These are phyloP conservation scores for Trogon melanurus DNA, from an alignment of 2,113 vertebrate genomes.

Conservation along the genomic window DNA sequence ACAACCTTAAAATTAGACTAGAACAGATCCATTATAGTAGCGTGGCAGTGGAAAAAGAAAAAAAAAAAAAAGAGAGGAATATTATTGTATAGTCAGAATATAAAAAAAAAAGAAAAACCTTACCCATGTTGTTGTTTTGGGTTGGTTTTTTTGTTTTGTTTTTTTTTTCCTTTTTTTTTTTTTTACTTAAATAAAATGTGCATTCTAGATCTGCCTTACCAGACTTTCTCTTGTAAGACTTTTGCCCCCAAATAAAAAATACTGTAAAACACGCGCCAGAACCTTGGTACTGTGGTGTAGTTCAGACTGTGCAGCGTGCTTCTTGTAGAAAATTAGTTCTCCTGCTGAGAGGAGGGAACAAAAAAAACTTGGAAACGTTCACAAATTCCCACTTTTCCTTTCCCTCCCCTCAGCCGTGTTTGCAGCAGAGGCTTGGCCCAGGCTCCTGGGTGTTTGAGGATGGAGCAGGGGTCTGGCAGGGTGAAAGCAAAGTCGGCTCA, in stretches of 20 bases:
- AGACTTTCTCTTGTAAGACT: constrained; percentile 12
- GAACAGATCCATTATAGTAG: constrained; percentile 68
- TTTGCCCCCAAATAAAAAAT: constrained; percentile 5
- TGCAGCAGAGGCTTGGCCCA: not conserved
- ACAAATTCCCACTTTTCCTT: not conserved
- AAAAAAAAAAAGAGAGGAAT: constrained; percentile 44
- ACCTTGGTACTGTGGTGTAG: not conserved
- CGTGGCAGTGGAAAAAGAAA: constrained; percentile 47
- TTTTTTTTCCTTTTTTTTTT: constrained; percentile 70
- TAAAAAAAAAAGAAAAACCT: constrained; percentile 34
- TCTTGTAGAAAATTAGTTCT: not conserved
- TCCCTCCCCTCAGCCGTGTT: rapidly evolving
- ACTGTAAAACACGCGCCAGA: not conserved
- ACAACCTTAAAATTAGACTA: constrained; percentile 72
- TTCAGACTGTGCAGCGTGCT: not conserved
- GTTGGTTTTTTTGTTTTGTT: not conserved
- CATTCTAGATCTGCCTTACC: constrained; percentile 74
- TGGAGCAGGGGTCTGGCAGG: rapidly evolving
- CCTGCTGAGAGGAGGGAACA: not conserved
- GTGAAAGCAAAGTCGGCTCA: not conserved
- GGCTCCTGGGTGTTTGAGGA: not conserved
- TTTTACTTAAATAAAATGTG: constrained; percentile 85
- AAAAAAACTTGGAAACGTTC: not conserved
- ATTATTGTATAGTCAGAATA: constrained; percentile 76
- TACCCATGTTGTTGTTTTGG: constrained; percentile 49